A percentile compares a stretch with the other conserved stretches of the same genome.
Conservation (phyloP, 2,888 invertebrate species). For the Trissonchulus sp. region DNA sequence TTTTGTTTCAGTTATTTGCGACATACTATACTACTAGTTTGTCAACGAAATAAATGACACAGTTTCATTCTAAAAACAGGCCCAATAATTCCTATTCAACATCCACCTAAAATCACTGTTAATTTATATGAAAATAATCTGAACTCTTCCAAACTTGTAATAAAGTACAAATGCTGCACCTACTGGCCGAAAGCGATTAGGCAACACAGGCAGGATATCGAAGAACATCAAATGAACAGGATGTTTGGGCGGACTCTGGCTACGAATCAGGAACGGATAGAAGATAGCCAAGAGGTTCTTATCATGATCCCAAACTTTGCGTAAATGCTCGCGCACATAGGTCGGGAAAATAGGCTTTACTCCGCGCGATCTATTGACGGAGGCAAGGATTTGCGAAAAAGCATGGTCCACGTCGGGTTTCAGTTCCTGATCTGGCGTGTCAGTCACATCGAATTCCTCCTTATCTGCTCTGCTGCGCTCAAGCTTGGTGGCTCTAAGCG, state of each 20-base stretch:
- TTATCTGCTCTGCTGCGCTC: not conserved
- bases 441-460: not conserved
- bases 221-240: constrained; percentile 63
- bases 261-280: constrained; percentile 45
- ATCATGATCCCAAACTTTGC: constrained; percentile 68
- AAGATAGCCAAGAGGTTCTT: constrained; percentile 64
- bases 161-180: constrained; percentile 34
- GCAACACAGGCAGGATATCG: constrained; percentile 74
- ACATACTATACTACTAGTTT: no score
- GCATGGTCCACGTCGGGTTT: not conserved
- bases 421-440: not conserved
- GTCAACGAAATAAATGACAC: no score
- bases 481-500: not conserved
- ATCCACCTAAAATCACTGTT: no score
- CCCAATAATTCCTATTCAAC: no score
- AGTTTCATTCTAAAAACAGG: no score
- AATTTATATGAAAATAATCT: no score
- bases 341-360: constrained; percentile 45
- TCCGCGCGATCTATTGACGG: not conserved
- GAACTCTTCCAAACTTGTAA: constrained; percentile 30
- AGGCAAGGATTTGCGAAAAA: not conserved
- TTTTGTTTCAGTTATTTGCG: no score
- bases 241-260: not conserved
- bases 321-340: constrained; percentile 60
- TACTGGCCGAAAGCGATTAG: constrained; percentile 75